These are phyloP conservation scores for Itoplectis maculator DNA, from an alignment of 2,888 invertebrate species.

Conservation along the genomic window DNA sequence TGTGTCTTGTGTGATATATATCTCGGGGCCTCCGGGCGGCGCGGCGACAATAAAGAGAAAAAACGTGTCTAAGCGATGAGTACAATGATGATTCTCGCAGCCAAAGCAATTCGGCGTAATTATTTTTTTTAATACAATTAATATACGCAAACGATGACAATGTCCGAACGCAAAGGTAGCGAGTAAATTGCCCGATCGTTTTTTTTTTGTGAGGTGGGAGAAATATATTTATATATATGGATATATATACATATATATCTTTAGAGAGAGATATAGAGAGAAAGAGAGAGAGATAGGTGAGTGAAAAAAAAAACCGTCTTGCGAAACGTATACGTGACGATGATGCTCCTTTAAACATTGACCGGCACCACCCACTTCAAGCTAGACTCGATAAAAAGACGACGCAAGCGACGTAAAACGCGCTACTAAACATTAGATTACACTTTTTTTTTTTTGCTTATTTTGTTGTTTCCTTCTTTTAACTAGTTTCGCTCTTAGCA, in stretches of 20 bases:
- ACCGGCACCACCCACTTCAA: conserved; percentile 62
- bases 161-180: conserved; percentile 38
- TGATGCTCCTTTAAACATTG: conserved; percentile 59
- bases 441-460: conserved; percentile 60
- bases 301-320: conserved; percentile 48
- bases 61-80: neutral
- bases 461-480: conserved; percentile 43
- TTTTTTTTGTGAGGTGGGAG: neutral
- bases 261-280: conserved; percentile 19
- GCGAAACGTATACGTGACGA: conserved; percentile 60
- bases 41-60: neutral
- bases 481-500: conserved; percentile 63
- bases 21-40: neutral
- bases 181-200: conserved; percentile 8
- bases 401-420: conserved; percentile 77
- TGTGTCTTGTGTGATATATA: conserved; percentile 3
- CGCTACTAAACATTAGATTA: conserved; percentile 76
- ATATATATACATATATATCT: conserved; percentile 8
- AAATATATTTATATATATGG: conserved; percentile 20
- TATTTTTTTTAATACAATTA: neutral
- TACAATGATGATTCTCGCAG: conserved; percentile 8
- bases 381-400: conserved; percentile 75
- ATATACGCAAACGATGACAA: conserved; percentile 23
- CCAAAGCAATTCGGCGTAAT: conserved; percentile 18
- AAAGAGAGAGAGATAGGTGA: conserved; percentile 14